Percentiles rank a stretch among this genome's conserved stretches.
These are phyloP conservation scores for Eurystomus gularis DNA, from an alignment of 2,113 vertebrate species.

Conservation along the genomic window DNA sequence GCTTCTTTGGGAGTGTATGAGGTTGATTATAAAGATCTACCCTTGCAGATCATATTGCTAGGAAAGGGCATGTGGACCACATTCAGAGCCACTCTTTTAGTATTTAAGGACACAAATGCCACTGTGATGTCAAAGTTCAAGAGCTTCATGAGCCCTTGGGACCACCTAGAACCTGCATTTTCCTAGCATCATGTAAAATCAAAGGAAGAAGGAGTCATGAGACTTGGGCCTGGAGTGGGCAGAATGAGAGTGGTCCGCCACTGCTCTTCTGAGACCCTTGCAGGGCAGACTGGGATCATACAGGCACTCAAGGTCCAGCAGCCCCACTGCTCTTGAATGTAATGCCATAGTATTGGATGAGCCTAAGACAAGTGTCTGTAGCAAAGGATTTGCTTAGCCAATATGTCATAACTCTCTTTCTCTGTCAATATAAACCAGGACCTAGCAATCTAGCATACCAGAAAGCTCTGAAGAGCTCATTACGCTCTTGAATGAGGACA, in stretches of 20 bases:
- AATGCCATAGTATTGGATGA: background rate
- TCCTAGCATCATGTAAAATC: background rate
- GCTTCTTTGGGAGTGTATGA: background rate
- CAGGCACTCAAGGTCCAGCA: background rate
- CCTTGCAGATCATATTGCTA: background rate
- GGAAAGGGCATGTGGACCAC: background rate
- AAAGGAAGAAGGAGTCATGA: background rate
- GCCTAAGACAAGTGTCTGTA: background rate
- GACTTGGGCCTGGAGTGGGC: background rate
- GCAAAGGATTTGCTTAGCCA: background rate
- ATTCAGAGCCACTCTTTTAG: background rate
- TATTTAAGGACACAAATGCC: background rate
- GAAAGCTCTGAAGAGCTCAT: background rate
- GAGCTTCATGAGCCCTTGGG: background rate
- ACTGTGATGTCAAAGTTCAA: conserved; percentile 9
- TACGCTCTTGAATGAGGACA: background rate
- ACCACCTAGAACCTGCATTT: background rate
- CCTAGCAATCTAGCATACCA: background rate
- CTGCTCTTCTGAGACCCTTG: background rate
- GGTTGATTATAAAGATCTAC: background rate
- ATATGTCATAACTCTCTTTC: background rate
- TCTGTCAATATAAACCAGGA: background rate
- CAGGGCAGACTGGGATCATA: background rate
- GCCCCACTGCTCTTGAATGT: background rate
- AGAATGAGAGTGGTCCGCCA: background rate